Evolutionary conservation across 2,113 vertebrate species (phyloP), one percentile per base, ranked within the genome.

Genomic region (Pelodiscus sinensis): DNA sequence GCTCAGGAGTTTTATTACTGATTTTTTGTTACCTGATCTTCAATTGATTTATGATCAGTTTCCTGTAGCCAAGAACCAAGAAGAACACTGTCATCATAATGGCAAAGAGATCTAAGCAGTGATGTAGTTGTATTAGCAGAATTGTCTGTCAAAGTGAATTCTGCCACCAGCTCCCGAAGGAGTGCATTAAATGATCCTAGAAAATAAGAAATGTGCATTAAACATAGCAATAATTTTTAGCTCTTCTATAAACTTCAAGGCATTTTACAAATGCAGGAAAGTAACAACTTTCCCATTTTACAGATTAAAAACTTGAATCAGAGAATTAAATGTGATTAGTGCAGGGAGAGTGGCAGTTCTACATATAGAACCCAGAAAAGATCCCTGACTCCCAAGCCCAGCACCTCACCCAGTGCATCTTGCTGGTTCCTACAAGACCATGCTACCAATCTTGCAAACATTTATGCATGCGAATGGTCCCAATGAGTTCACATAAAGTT

Each of bases 31-130:
- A 99, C 99, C 98, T 99, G 99, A 96, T 99, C 99, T 96, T 99
- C 99, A 87, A 99, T 99, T 86, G 99, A 99, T 92, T 99, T 99
- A 97, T 99, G 99, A 96, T 99, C 99, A 0, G 99, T 99, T 97
- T 99, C 99, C 96, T 99, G 99, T 57, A 99, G 98, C 99, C 99
- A 99, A 19, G 99, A 99, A n/a, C 99, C 99, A 93, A 99, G 99
- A 90, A 99, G 99, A 95, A 99, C 99, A 54, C 99, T 99, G 85
- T 99, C 99, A 78, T 99, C 99, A 91, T 99, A 99, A 95, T 99
- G 99, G 97, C 99, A 99, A 68, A 99, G 98, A 5, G 99, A 99
- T 71, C 99, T 98, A 86, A 99, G 98, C 89, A 99, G 97, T 13
- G 99, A 99, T 22, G 99, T 99, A 81, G 99, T 99, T 65, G 99